Evolutionary conservation across 2,113 vertebrate species (phyloP).

Genomic region (Phylloscopus trochiloides): DNA sequence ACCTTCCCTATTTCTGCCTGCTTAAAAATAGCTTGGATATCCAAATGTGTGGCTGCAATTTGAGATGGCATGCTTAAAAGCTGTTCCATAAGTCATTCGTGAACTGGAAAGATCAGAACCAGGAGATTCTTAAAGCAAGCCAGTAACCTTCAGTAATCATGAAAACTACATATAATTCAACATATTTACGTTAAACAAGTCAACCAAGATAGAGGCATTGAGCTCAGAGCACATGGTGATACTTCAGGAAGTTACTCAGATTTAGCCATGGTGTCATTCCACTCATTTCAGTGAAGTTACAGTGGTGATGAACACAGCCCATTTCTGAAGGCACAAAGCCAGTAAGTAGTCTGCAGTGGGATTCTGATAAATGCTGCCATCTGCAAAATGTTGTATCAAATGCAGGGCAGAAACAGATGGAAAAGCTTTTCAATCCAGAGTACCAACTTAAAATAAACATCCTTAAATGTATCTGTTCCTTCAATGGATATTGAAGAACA

Average conservation of each 20-base stretch:
- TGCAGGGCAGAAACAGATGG: slow-evolving; percentile 55
- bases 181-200: neutral
- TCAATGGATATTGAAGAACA: neutral
- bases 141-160: slow-evolving; percentile 17
- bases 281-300: neutral
- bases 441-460: slow-evolving; percentile 62
- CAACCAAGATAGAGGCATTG: neutral
- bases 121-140: neutral
- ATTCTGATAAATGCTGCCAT: slow-evolving; percentile 60
- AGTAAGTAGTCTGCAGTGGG: slow-evolving; percentile 27
- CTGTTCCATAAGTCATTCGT: neutral
- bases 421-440: slow-evolving; percentile 53
- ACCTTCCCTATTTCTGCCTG: neutral
- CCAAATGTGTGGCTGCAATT: neutral
- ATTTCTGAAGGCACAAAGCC: slow-evolving; percentile 27
- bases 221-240: neutral
- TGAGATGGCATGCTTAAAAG: neutral
- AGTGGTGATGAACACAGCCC: neutral
- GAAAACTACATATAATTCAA: neutral
- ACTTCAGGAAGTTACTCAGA: neutral
- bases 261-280: neutral
- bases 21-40: neutral
- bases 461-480: slow-evolving; percentile 38
- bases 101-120: neutral
- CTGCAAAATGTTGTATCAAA: slow-evolving; percentile 56